Conservation (phyloP, 2,113 vertebrate species). For the Dendrocopos noguchii region DNA sequence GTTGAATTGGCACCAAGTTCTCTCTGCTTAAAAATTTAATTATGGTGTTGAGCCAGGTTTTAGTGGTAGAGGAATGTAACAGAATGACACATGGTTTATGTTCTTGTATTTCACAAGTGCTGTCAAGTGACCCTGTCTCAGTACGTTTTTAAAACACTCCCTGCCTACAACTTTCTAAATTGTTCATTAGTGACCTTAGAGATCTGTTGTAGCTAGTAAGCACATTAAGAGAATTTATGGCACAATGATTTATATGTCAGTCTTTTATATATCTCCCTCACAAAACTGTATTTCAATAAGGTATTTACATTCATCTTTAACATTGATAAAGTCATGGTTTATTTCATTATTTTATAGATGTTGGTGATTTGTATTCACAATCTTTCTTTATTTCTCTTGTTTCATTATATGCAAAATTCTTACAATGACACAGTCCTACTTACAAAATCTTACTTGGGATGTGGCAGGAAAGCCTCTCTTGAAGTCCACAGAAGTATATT, state of each 20-base stretch:
- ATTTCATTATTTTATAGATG: neutral
- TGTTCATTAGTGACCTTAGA: neutral
- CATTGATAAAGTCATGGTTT: neutral
- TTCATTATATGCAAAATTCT: neutral
- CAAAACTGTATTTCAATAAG: constrained; percentile 9
- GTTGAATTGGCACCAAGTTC: neutral
- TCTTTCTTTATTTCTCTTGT: neutral
- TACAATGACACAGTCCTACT: neutral
- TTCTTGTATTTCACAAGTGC: neutral
- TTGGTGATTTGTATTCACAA: neutral
- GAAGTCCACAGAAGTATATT: neutral
- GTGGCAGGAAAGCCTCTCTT: neutral
- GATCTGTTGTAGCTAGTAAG: neutral
- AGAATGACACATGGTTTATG: neutral
- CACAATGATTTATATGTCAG: neutral
- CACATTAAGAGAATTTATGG: neutral
- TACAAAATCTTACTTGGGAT: neutral
- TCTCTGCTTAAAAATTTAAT: neutral
- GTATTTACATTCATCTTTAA: neutral
- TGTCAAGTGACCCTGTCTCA: neutral
- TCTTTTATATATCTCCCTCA: neutral
- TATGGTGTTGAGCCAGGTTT: neutral
- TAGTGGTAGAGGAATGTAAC: neutral
- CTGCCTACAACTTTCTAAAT: neutral
- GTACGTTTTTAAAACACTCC: neutral